Percentiles rank a stretch among this genome's conserved stretches.
These are phyloP conservation scores for Sceloporus undulatus DNA, from an alignment of 2,113 vertebrate genomes.

Conservation along the genomic window DNA sequence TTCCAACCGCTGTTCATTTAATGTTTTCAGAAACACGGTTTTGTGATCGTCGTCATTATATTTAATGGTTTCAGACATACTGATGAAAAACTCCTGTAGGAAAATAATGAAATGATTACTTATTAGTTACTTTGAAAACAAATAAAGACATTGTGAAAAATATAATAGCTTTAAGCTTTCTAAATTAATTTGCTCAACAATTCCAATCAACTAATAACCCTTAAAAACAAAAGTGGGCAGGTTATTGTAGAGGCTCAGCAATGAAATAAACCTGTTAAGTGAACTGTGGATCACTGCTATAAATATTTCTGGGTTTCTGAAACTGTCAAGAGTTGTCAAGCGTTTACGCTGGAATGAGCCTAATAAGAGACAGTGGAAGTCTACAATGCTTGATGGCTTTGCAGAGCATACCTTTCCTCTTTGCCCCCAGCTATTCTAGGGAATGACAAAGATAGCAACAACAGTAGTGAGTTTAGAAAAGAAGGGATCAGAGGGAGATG, in stretches of 20 bases:
- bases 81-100: constrained; percentile 89
- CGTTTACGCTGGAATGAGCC: neutral
- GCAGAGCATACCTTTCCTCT: neutral
- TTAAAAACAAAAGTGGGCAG: neutral
- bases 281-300: neutral
- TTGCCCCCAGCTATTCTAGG: neutral
- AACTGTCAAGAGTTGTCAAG: neutral
- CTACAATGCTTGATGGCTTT: neutral
- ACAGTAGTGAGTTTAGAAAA: neutral
- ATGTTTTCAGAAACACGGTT: constrained; percentile 95
- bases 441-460: neutral
- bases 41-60: constrained; percentile 98
- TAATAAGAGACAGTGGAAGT: neutral
- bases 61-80: constrained; percentile 97
- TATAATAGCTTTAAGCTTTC: neutral
- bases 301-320: neutral
- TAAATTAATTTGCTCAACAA: neutral
- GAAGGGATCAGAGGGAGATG: neutral
- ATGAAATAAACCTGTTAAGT: neutral
- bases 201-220: neutral
- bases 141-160: constrained; percentile 4
- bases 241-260: neutral
- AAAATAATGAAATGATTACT: constrained; percentile 35
- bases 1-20: constrained; percentile 94
- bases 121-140: constrained; percentile 7